Evolutionary conservation across 2,888 invertebrate genomes (phyloP).

Genomic region (Mycogona germanica): DNA sequence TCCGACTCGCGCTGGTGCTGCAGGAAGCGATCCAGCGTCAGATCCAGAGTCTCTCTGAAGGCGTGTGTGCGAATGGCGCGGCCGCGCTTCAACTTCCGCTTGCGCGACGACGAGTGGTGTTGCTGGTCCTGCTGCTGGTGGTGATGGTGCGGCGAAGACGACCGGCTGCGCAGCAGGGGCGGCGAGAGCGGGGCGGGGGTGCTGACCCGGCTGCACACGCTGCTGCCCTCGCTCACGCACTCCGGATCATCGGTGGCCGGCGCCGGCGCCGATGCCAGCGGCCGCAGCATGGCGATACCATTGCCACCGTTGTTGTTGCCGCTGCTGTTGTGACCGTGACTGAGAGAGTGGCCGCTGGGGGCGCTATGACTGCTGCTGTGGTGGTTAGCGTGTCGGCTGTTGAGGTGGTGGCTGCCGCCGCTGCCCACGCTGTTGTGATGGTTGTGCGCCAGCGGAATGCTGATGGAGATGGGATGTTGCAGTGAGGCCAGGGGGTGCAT

Average conservation of each 20-base stretch:
- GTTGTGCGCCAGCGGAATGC: slow-evolving; percentile 9
- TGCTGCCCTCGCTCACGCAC: slow-evolving; percentile 10
- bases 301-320: slow-evolving; percentile 5
- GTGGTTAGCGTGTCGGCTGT: background rate
- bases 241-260: slow-evolving; percentile 6
- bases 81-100: background rate
- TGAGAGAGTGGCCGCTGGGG: background rate
- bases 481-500: background rate
- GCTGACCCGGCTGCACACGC: slow-evolving; percentile 5
- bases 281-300: background rate
- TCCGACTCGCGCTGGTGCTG: slow-evolving; percentile 11
- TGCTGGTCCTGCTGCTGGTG: too few relatives aligned
- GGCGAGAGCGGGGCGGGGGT: background rate
- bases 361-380: background rate
- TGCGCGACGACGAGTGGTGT: background rate
- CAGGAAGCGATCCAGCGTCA: slow-evolving; percentile 10
- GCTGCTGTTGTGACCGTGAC: background rate
- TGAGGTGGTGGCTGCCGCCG: background rate
- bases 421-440: background rate
- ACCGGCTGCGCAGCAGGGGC: background rate
- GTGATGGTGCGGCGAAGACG: background rate
- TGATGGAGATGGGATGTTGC: slow-evolving; percentile 5
- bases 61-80: background rate
- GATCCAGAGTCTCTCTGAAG: slow-evolving; percentile 7
- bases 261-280: background rate